Percentiles rank a stretch among this genome's conserved stretches.
Evolutionary conservation across 2,797 vertebrate genomes (phyloP).

Genomic region (Balearica regulorum): DNA sequence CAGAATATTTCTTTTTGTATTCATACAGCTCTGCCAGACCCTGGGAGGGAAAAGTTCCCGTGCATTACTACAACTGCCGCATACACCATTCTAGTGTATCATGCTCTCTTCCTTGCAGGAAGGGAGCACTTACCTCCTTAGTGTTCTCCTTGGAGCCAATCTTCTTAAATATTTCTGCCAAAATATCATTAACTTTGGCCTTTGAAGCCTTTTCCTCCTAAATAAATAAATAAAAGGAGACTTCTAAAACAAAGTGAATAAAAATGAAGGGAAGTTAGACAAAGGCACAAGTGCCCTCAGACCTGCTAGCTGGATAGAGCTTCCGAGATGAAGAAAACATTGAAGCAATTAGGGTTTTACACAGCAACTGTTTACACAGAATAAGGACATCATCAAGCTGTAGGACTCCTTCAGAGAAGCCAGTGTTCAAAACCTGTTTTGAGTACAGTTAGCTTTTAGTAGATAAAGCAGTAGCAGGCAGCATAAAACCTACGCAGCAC

Average conservation of each 20-base stretch:
- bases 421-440: background rate
- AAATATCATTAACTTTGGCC: slow-evolving; percentile 94
- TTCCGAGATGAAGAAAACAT: background rate
- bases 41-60: slow-evolving; percentile 65
- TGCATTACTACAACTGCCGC: background rate
- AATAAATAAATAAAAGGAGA: slow-evolving; percentile 10
- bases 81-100: background rate
- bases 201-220: slow-evolving; percentile 95
- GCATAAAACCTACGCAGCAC: background rate
- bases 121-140: slow-evolving; percentile 84
- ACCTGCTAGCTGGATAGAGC: background rate
- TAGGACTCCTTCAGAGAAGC: background rate
- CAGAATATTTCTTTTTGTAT: slow-evolving; percentile 96
- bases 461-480: background rate
- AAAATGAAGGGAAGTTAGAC: background rate
- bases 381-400: background rate
- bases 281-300: background rate
- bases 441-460: background rate
- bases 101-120: background rate
- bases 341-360: background rate
- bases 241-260: background rate
- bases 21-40: slow-evolving; percentile 95
- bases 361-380: background rate
- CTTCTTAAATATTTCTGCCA: slow-evolving; percentile 99
- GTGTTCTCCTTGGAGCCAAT: slow-evolving; percentile 99